These are phyloP conservation scores for Danio tinwini DNA, from an alignment of 2,797 vertebrate genomes.

Conservation along the genomic window DNA sequence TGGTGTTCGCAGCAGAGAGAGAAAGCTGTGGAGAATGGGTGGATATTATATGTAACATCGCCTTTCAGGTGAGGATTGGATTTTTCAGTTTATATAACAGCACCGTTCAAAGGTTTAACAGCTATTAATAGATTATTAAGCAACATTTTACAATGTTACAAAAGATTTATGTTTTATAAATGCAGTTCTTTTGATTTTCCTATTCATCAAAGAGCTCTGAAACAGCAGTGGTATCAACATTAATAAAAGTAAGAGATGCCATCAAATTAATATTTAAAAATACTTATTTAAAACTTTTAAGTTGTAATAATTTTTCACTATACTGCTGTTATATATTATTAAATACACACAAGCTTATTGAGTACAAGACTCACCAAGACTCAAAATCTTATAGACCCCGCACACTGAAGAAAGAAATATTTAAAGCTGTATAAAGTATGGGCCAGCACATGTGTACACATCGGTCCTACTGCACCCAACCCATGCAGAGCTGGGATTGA, in stretches of 20 bases:
- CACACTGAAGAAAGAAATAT: too few species aligned
- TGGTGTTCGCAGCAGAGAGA: constrained; percentile 86
- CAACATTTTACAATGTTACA: not conserved
- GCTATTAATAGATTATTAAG: too few species aligned
- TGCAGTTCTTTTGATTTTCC: too few species aligned
- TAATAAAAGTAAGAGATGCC: too few species aligned
- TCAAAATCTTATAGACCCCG: not conserved
- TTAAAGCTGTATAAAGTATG: not conserved
- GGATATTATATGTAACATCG: constrained; percentile 81
- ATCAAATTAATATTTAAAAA: not conserved
- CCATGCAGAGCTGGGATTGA: too few species aligned
- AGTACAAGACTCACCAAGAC: too few species aligned
- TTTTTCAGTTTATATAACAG: not conserved
- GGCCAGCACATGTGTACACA: too few species aligned
- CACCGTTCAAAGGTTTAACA: not conserved
- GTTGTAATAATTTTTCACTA: not conserved
- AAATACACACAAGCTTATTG: too few species aligned
- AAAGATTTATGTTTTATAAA: not conserved
- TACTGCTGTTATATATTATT: not conserved
- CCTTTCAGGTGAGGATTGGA: constrained; percentile 81
- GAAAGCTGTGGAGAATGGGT: constrained; percentile 85
- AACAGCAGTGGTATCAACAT: too few species aligned
- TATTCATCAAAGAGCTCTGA: too few species aligned
- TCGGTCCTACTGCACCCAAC: too few species aligned
- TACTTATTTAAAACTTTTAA: too few species aligned